A percentile compares a stretch with the other conserved stretches of the same genome.
Conservation (phyloP, 2,888 invertebrate species). For the Ganaspis brasiliensis region DNA sequence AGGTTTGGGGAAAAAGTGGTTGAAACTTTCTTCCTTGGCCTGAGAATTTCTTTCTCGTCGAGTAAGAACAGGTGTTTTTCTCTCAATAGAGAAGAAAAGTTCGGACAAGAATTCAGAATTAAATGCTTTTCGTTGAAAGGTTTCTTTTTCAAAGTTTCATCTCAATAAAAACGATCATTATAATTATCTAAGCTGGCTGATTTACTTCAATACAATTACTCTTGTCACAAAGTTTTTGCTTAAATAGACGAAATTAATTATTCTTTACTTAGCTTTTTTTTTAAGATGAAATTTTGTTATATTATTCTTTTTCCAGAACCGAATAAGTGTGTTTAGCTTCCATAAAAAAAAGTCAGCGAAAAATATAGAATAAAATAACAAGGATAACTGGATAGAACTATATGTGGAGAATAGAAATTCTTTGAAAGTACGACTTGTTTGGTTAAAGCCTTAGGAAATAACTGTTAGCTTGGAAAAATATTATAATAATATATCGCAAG, state of each 20-base stretch:
- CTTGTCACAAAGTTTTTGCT: neutral
- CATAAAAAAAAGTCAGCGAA: too few relatives aligned
- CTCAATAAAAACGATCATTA: neutral
- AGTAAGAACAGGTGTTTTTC: constrained; percentile 27
- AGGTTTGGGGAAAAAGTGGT: constrained; percentile 2
- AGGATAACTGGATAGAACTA: too few relatives aligned
- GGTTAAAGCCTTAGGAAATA: too few relatives aligned
- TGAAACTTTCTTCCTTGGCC: neutral
- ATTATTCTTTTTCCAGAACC: too few relatives aligned
- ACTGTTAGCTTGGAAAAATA: too few relatives aligned
- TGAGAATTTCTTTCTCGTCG: neutral
- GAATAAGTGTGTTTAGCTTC: too few relatives aligned
- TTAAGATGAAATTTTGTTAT: neutral
- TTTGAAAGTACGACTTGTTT: too few relatives aligned
- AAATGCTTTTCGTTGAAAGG: constrained; percentile 22
- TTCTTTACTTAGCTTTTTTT: neutral
- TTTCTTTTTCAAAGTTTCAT: neutral
- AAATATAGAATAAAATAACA: too few relatives aligned
- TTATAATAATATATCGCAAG: too few relatives aligned
- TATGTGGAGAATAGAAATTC: too few relatives aligned
- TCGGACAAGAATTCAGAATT: constrained; percentile 14
- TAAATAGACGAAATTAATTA: neutral
- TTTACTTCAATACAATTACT: neutral
- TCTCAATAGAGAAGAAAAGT: constrained; percentile 10
- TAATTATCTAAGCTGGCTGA: neutral